Evolutionary conservation across 2,113 vertebrate genomes (phyloP), one percentile per base, ranked within the genome.

Genomic region (Apaloderma vittatum): DNA sequence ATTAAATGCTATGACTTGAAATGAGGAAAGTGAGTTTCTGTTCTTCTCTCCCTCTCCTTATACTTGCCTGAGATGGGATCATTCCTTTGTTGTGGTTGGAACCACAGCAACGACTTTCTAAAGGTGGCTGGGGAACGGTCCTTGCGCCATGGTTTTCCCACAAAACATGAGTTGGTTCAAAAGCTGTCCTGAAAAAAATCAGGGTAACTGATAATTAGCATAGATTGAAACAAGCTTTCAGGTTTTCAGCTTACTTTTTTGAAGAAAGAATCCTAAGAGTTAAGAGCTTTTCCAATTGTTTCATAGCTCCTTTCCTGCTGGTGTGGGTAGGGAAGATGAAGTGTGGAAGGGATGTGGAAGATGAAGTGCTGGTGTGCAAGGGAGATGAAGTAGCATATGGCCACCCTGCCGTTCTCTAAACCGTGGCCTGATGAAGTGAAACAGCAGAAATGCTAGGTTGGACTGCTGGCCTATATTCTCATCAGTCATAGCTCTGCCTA

Each of bases 381-480:
- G 30, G 29, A 62, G 21, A 21, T 19, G 46, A 9, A 0, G 0
- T 3, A 16, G 54, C 23, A 15, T 9, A 9, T 0, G 0, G 14
- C n/a, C 11, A 46, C 37, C 29, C 22, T 70, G 43, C 32, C 63
- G 43, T 20, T 29, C n/a, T 62, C 43, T 23, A 4, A 15, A 5
- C 22, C 6, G 19, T 1, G 1, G 23, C 59, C 24, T 73, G 76
- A 49, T 77, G 68, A 59, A 77, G 65, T 5, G 51, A 63, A 77
- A 40, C 2, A 75, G 29, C 48, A 55, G 46, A 55, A 67, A 30
- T 71, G 46, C 52, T 63, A 32, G 16, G 30, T 1, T 65, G 78
- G 58, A 40, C 49, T 79, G 37, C n/a, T 92, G 45, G 26, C 40
- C 40, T 40, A 40, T 68, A 40, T 54, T n/a, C 46, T 73, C 14